phyloP scores from a whole-genome alignment of 2,113 vertebrate species.

The Aphyosemion australe region DNA sequence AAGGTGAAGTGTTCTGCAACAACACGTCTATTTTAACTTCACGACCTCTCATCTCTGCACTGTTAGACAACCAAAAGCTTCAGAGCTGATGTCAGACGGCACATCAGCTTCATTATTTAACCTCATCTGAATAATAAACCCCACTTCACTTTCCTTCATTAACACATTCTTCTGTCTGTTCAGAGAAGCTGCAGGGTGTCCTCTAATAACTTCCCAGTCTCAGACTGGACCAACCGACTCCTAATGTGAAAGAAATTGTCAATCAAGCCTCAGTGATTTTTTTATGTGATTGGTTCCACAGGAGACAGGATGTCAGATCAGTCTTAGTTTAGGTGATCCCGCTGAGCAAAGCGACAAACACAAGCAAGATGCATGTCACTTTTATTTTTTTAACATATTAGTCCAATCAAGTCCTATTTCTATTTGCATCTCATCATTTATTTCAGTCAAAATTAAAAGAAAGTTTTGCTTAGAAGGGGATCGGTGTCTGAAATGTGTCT shows the following conservation, averaged over 20 bases:
- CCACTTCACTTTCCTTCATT: constrained; percentile 23
- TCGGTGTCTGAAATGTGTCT: no score
- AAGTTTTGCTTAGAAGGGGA: no score
- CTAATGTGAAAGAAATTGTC: constrained; percentile 20
- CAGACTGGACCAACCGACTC: constrained; percentile 2
- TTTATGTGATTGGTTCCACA: constrained; percentile 25
- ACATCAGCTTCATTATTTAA: constrained; percentile 16
- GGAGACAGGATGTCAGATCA: constrained; percentile 10
- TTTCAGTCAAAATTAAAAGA: not conserved
- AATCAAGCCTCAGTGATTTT: constrained; percentile 43
- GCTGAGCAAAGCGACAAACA: constrained; percentile 9
- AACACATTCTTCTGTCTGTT: constrained; percentile 23
- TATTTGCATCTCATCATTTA: not conserved
- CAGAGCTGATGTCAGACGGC: not conserved
- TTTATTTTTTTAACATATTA: constrained; percentile 7
- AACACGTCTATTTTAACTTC: no score
- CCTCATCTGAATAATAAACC: constrained; percentile 26
- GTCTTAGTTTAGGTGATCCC: constrained; percentile 10
- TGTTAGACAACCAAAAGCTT: not conserved
- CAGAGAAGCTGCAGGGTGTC: constrained; percentile 22
- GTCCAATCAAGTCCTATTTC: constrained; percentile 9
- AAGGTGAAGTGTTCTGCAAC: not conserved
- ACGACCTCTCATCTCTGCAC: no score
- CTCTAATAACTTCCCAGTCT: not conserved
- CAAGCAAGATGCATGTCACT: not conserved